Conservation (phyloP, 2,797 vertebrate genomes). For the Ataeniobius toweri region DNA sequence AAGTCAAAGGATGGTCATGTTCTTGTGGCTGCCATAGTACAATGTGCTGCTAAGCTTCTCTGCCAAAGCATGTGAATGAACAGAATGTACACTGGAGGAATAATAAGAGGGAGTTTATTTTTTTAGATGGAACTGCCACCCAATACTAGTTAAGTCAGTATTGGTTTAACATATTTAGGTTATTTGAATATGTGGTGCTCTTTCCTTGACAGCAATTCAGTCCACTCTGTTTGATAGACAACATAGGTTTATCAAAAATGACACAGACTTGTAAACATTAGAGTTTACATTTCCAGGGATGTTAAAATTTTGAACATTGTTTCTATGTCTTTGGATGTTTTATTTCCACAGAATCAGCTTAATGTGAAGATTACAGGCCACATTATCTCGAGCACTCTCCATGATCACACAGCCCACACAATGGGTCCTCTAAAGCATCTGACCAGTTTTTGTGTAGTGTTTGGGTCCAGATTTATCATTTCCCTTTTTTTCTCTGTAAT, state of each 20-base stretch:
- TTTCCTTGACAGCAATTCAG: not conserved
- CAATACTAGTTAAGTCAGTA: not conserved
- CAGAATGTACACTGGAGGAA: not conserved
- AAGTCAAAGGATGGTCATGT: conserved; percentile 3
- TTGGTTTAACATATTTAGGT: not conserved
- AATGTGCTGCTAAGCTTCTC: not conserved
- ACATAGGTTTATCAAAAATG: not conserved
- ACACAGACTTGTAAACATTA: not conserved
- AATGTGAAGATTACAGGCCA: conserved; percentile 28
- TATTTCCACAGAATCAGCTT: conserved; percentile 16
- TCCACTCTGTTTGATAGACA: not conserved
- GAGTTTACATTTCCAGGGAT: not conserved
- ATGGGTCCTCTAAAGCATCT: conserved; percentile 10
- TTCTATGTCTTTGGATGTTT: conserved; percentile 11
- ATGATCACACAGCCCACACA: conserved; percentile 5
- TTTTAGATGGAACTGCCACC: not conserved
- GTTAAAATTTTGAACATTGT: not conserved
- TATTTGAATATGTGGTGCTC: not conserved
- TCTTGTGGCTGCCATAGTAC: not conserved
- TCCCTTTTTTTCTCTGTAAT: conserved; percentile 2
- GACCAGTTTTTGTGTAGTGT: conserved; percentile 11
- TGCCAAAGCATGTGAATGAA: not conserved
- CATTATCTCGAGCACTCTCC: conserved; percentile 9
- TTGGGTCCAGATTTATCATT: conserved; percentile 9
- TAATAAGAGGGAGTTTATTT: not conserved